Conservation (phyloP, 1,140 invertebrate genomes). For the Lucilia sericata region DNA sequence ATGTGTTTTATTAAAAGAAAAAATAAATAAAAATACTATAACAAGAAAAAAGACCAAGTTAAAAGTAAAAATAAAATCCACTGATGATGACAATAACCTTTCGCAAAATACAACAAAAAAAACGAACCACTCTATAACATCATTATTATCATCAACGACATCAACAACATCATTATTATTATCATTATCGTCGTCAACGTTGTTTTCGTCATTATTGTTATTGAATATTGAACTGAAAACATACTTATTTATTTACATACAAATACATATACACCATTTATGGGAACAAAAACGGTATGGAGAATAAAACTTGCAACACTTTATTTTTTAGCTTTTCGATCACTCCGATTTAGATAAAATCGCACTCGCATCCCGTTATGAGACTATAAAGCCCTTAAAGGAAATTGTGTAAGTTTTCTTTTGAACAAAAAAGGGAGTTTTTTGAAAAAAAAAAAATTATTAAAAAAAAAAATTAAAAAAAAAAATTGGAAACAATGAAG, state of each 20-base stretch:
- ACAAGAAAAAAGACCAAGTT: not conserved
- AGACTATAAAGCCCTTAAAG: no score
- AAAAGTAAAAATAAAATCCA: not conserved
- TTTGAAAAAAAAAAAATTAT: no score
- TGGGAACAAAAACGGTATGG: not conserved
- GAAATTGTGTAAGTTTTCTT: no score
- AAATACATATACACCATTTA: not conserved
- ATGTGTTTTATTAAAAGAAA: not conserved
- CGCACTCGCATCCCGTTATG: no score
- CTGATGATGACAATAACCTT: constrained; percentile 29
- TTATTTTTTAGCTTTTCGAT: no score
- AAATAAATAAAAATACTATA: not conserved
- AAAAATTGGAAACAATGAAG: no score
- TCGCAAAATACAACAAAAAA: not conserved
- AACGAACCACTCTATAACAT: no score
- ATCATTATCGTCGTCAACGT: not conserved
- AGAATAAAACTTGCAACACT: no score
- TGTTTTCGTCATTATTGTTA: not conserved
- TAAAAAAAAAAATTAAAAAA: no score
- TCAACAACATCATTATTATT: not conserved
- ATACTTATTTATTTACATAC: constrained; percentile 3
- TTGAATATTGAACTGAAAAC: not conserved
- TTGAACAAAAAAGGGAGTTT: no score
- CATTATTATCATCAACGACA: no score
- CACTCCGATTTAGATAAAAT: no score